phyloP scores from a whole-genome alignment of 2,113 vertebrate species.

The Gallinago undulata region DNA sequence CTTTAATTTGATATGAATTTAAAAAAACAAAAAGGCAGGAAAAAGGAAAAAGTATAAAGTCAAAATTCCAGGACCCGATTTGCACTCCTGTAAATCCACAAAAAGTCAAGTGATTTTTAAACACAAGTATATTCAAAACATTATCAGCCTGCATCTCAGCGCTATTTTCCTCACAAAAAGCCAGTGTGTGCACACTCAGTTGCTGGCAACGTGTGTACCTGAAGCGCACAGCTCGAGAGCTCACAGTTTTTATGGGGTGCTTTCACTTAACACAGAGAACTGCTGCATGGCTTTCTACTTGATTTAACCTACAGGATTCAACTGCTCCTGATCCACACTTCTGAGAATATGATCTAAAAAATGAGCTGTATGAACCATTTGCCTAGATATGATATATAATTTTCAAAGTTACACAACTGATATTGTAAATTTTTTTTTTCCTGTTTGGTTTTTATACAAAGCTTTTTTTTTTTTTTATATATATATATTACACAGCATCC shows the following conservation, averaged over 20 bases:
- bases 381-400: neutral
- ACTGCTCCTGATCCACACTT: neutral
- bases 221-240: neutral
- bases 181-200: neutral
- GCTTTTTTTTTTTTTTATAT: neutral
- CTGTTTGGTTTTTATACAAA: neutral
- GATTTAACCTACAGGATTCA: neutral
- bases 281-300: neutral
- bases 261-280: neutral
- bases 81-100: neutral
- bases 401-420: neutral
- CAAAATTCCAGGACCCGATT: neutral
- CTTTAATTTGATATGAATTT: neutral
- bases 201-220: neutral
- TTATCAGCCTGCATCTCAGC: neutral
- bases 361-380: rapidly evolving
- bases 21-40: neutral
- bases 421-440: neutral
- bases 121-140: neutral
- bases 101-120: neutral
- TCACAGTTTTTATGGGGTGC: neutral
- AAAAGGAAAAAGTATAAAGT: neutral
- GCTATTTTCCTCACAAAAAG: neutral
- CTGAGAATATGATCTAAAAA: neutral
- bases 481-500: neutral